Percentiles rank a stretch among this genome's conserved stretches.
Evolutionary conservation across 2,888 invertebrate species (phyloP).

Genomic region (Habrosyne pyritoides): DNA sequence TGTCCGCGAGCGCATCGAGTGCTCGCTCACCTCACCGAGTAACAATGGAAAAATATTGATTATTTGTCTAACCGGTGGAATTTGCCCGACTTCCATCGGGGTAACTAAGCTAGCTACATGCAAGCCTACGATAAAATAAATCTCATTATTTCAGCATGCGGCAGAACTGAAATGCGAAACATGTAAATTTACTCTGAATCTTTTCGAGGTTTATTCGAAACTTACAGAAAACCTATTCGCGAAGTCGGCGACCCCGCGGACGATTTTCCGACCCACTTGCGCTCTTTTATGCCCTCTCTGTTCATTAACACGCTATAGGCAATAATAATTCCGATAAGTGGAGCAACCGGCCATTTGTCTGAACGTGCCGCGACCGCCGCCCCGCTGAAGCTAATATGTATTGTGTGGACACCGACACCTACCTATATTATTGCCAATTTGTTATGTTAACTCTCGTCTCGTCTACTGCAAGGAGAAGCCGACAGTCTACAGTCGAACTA

Average conservation of each 20-base stretch:
- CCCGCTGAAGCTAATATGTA: not conserved
- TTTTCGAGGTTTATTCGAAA: not conserved
- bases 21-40: not conserved
- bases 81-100: not conserved
- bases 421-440: not conserved
- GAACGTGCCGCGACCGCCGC: not conserved
- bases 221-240: not conserved
- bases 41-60: slow-evolving; percentile 8
- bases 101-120: not conserved
- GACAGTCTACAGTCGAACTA: no score
- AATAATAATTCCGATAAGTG: slow-evolving; percentile 4
- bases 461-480: no score
- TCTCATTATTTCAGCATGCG: not conserved
- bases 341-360: not conserved
- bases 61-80: slow-evolving; percentile 4
- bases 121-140: not conserved
- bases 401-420: not conserved
- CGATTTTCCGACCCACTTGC: not conserved
- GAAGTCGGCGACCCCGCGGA: not conserved
- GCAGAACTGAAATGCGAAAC: not conserved
- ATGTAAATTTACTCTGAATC: not conserved
- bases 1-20: not conserved
- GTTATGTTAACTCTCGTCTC: not conserved
- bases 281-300: not conserved
- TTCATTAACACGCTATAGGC: not conserved